A percentile compares a stretch with the other conserved stretches of the same genome.
Evolutionary conservation across 1,140 invertebrate species (phyloP).

Genomic region (Aphelenchoides besseyi): DNA sequence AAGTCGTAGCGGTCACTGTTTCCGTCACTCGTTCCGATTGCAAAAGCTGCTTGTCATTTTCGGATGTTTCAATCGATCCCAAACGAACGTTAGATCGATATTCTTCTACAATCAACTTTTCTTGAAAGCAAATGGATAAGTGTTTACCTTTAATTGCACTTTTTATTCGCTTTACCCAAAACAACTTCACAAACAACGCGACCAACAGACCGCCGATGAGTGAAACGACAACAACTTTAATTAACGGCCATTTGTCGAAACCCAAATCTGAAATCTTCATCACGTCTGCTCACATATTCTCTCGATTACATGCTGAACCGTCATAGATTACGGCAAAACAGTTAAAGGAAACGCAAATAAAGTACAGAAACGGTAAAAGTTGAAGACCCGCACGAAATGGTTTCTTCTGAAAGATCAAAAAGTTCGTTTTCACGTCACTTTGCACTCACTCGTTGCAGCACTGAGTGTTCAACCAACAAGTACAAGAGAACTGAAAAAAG

Average conservation of each 20-base stretch:
- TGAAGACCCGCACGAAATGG: constrained; percentile 79
- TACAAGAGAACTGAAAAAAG: constrained; percentile 79
- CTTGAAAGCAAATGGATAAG: background rate
- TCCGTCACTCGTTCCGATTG: background rate
- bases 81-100: background rate
- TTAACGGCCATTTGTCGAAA: constrained; percentile 81
- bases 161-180: constrained; percentile 76
- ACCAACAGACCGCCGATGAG: constrained; percentile 71
- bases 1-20: background rate
- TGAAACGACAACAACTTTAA: constrained; percentile 76
- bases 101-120: constrained; percentile 1
- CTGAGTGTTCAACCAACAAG: constrained; percentile 75
- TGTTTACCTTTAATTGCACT: background rate
- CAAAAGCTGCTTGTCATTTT: background rate
- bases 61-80: background rate
- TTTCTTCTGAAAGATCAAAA: constrained; percentile 66
- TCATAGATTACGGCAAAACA: constrained; percentile 85
- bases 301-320: constrained; percentile 81
- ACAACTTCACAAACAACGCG: constrained; percentile 72
- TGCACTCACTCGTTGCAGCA: constrained; percentile 70
- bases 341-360: constrained; percentile 83
- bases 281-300: background rate
- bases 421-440: background rate
- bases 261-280: constrained; percentile 73
- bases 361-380: constrained; percentile 86